Evolutionary conservation across 2,888 invertebrate species (phyloP).

Genomic region (Baronia brevicornis): DNA sequence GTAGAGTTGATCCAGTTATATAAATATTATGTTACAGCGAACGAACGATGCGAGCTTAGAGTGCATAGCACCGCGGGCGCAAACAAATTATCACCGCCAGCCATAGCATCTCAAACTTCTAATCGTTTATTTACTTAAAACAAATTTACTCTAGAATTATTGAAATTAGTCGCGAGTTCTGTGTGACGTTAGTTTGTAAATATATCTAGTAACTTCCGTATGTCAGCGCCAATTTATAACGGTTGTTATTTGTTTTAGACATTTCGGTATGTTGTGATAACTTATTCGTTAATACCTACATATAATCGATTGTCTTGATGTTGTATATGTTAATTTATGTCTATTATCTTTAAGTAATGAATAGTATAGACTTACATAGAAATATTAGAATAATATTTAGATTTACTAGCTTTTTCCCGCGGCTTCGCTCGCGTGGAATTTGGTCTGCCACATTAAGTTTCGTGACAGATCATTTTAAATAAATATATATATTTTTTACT

Average conservation of each 20-base stretch:
- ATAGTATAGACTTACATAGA: no score
- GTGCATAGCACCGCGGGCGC: conserved; percentile 27
- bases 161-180: conserved; percentile 16
- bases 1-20: conserved; percentile 42
- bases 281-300: no score
- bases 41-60: conserved; percentile 33
- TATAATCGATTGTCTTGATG: conserved; percentile 1
- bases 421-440: no score
- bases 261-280: neutral
- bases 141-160: conserved; percentile 25
- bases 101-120: conserved; percentile 46
- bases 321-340: no score
- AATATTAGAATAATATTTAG: no score
- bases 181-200: conserved; percentile 5
- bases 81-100: conserved; percentile 52
- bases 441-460: no score
- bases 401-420: no score
- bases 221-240: no score
- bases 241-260: no score
- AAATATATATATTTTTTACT: no score
- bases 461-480: no score
- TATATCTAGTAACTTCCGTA: neutral
- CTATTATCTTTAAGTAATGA: no score
- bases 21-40: conserved; percentile 51
- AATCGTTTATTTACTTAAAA: conserved; percentile 33